Conservation (phyloP, 2,797 vertebrate genomes). For the Apogon talboti region DNA sequence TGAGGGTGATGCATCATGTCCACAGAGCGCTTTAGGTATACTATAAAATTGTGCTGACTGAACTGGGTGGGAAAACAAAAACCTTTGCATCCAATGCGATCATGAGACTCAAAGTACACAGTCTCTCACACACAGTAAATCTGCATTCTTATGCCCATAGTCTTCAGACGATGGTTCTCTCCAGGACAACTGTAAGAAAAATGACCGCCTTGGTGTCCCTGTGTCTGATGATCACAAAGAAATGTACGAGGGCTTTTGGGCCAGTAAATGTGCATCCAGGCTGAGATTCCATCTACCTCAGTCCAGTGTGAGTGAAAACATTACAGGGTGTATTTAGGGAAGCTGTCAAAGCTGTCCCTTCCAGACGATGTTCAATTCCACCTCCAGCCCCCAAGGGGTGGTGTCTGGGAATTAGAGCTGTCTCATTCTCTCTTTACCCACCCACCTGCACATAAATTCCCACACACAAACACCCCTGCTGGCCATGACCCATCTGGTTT, state of each 20-base stretch:
- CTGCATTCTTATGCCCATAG: constrained; percentile 6
- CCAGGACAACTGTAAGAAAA: constrained; percentile 30
- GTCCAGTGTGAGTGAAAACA: constrained; percentile 69
- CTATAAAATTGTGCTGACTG: constrained; percentile 45
- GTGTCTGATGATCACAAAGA: constrained; percentile 37
- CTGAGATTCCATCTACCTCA: constrained; percentile 62
- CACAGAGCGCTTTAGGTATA: constrained; percentile 25
- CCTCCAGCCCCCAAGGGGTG: constrained; percentile 65
- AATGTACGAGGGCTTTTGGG: constrained; percentile 30
- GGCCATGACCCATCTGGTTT: constrained; percentile 76
- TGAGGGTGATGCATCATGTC: constrained; percentile 44
- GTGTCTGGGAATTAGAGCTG: constrained; percentile 76
- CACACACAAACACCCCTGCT: constrained; percentile 72
- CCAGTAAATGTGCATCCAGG: constrained; percentile 31
- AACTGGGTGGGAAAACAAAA: constrained; percentile 35
- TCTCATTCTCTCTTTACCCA: constrained; percentile 66
- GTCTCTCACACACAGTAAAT: constrained; percentile 35
- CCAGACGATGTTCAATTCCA: constrained; percentile 77
- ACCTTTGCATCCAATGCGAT: constrained; percentile 15
- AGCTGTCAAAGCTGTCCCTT: constrained; percentile 78
- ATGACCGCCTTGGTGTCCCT: constrained; percentile 19
- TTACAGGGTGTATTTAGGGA: constrained; percentile 73
- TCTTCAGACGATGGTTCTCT: constrained; percentile 31
- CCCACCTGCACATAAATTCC: constrained; percentile 69
- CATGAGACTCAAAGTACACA: constrained; percentile 10